A percentile compares a stretch with the other conserved stretches of the same genome.
Conservation (phyloP, 1,140 invertebrate genomes). For the Lutraria rhynchaena region DNA sequence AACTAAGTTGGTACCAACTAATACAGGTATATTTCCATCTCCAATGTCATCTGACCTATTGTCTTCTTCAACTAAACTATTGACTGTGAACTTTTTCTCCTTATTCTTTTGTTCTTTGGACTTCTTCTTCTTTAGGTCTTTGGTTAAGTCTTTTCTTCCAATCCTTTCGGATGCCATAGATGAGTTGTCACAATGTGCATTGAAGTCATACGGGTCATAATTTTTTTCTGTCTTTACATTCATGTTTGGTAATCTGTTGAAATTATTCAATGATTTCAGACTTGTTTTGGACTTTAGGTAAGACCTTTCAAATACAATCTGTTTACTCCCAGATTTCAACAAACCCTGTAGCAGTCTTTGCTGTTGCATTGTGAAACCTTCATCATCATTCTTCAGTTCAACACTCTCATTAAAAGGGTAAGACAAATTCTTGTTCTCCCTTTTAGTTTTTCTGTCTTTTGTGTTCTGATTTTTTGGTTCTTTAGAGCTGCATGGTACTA, state of each 20-base stretch:
- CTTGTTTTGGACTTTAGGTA: constrained; percentile 30
- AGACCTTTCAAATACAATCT: constrained; percentile 30
- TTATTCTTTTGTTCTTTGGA: not conserved
- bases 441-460: constrained; percentile 1
- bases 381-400: constrained; percentile 10
- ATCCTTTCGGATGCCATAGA: constrained; percentile 40
- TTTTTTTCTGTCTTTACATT: not conserved
- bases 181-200: constrained; percentile 40
- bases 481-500: too few species aligned
- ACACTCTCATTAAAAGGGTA: constrained; percentile 15
- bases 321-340: not conserved
- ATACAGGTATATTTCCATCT: too few species aligned
- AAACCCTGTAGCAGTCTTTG: not conserved
- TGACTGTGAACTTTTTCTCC: not conserved
- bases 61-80: not conserved
- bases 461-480: not conserved
- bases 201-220: constrained; percentile 49
- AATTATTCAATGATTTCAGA: not conserved
- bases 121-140: constrained; percentile 15
- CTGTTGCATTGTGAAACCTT: constrained; percentile 4
- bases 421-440: constrained; percentile 12
- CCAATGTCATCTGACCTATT: too few species aligned
- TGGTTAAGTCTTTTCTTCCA: constrained; percentile 31
- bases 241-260: too few species aligned
- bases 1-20: constrained; percentile 20